Evolutionary conservation across 2,888 invertebrate species (phyloP).

Genomic region (Pheosia tremula): DNA sequence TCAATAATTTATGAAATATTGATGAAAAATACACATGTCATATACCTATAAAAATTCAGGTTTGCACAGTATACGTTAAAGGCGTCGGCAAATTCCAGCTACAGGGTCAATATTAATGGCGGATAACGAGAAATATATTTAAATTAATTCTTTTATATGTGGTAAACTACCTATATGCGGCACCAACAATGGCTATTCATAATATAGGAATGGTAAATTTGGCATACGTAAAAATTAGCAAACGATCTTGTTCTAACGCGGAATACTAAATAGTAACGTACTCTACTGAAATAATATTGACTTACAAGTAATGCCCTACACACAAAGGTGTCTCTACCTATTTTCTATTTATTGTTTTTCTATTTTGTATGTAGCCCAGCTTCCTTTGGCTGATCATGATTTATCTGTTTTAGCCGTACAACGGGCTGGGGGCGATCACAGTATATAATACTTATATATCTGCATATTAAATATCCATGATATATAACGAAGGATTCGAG

Average conservation of each 20-base stretch:
- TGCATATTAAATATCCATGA: too few species aligned
- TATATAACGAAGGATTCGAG: too few species aligned
- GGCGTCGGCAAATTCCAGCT: background rate
- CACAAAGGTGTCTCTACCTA: too few species aligned
- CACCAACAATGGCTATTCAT: slow-evolving; percentile 14
- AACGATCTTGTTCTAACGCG: background rate
- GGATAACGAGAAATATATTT: slow-evolving; percentile 14
- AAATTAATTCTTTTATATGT: slow-evolving; percentile 23
- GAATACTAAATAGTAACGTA: background rate
- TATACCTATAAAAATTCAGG: background rate
- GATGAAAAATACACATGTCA: background rate
- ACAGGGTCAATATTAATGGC: slow-evolving; percentile 11
- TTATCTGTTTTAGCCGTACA: too few species aligned
- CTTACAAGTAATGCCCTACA: too few species aligned
- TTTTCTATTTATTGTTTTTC: too few species aligned
- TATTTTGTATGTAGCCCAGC: too few species aligned
- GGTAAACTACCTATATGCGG: slow-evolving; percentile 9
- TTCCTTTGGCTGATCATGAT: too few species aligned
- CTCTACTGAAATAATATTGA: too few species aligned
- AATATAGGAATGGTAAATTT: slow-evolving; percentile 3
- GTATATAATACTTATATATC: too few species aligned
- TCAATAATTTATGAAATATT: background rate
- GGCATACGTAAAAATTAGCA: background rate
- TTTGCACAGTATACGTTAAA: background rate
- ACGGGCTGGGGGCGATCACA: too few species aligned